phyloP scores from a whole-genome alignment of 2,797 vertebrate genomes.

The Gymnothorax javanicus region DNA sequence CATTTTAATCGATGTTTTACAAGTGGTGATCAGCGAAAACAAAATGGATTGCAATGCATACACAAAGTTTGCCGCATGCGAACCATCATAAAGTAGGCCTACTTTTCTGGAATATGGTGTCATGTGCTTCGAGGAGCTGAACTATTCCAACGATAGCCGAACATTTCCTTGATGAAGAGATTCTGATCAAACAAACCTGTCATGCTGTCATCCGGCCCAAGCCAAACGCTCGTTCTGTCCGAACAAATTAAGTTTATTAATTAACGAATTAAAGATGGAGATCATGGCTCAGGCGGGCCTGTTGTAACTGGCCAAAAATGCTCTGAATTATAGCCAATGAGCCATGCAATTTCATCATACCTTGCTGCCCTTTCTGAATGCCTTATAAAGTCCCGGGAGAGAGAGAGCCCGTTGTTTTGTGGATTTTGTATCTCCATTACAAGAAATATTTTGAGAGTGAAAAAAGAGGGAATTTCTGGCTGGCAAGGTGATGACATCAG shows the following conservation, averaged over 20 bases:
- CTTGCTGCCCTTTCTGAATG: neutral
- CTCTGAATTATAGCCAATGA: neutral
- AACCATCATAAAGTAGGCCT: too few species aligned
- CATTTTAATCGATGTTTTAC: too few species aligned
- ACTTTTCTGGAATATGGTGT: too few species aligned
- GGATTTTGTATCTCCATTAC: neutral
- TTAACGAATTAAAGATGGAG: neutral
- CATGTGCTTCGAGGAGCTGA: too few species aligned
- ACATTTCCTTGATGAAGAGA: neutral
- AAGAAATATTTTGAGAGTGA: neutral
- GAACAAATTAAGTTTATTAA: neutral
- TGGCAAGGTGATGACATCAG: too few species aligned
- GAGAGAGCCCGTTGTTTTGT: neutral
- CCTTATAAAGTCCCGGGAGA: neutral
- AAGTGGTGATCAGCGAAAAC: too few species aligned
- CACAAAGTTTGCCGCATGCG: too few species aligned
- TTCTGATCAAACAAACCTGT: neutral
- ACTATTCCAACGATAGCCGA: neutral
- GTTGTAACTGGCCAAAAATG: neutral
- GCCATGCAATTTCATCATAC: neutral
- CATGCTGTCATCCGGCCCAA: neutral
- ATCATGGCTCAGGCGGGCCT: neutral
- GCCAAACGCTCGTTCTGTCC: neutral
- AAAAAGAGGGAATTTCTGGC: neutral
- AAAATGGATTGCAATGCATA: too few species aligned